Conservation (phyloP, 2,797 vertebrate genomes). For the Sebastes paucispinis region DNA sequence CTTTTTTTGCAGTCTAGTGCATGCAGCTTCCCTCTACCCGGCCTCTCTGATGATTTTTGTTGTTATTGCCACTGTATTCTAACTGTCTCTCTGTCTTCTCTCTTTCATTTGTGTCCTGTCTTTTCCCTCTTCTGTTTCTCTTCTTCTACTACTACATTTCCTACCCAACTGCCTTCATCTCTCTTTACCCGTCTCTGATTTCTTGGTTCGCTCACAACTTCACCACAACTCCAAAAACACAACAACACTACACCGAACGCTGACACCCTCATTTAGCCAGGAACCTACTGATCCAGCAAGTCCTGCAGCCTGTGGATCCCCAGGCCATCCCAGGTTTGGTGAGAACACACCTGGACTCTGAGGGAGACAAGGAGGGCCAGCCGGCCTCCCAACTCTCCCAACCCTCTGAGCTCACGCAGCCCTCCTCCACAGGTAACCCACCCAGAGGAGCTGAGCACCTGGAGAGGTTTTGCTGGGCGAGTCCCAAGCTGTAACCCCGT, state of each 20-base stretch:
- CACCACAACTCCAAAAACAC: neutral
- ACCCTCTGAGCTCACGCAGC: conserved; percentile 80
- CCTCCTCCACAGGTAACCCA: conserved; percentile 93
- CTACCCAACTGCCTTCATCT: conserved; percentile 23
- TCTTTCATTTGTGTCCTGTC: conserved; percentile 55
- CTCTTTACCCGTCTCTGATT: conserved; percentile 15
- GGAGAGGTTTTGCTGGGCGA: neutral
- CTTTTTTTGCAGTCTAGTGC: conserved; percentile 51
- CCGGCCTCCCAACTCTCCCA: conserved; percentile 82
- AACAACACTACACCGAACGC: neutral
- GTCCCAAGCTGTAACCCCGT: conserved; percentile 10
- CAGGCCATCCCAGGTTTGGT: conserved; percentile 85
- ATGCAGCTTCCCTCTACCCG: conserved; percentile 54
- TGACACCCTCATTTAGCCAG: conserved; percentile 79
- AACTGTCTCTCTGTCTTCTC: conserved; percentile 59
- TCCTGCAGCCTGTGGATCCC: conserved; percentile 87
- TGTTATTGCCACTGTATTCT: conserved; percentile 41
- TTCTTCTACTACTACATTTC: conserved; percentile 13
- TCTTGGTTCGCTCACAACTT: conserved; percentile 19
- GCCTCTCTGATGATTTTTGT: neutral
- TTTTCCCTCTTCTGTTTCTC: conserved; percentile 26
- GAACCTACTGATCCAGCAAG: conserved; percentile 88
- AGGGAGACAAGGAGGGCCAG: conserved; percentile 82
- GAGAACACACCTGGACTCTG: conserved; percentile 84
- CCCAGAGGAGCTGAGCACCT: conserved; percentile 44